Evolutionary conservation across 35 echinoderm and acorn worm genomes (phyloP), one percentile per base, ranked within the genome.

Genomic region (Heliocidaris erythrogramma): DNA sequence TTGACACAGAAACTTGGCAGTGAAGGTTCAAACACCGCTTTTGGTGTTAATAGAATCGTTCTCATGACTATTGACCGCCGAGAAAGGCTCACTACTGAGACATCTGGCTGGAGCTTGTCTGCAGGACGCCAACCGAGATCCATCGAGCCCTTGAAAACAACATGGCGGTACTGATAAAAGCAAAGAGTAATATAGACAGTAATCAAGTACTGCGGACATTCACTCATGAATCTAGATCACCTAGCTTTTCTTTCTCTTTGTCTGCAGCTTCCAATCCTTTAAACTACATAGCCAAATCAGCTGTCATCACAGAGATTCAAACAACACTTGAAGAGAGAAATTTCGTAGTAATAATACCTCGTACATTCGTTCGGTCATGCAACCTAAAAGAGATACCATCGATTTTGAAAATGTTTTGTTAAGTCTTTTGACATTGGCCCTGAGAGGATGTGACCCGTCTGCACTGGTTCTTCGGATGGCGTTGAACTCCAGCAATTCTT

Each of bases 151-250:
- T 78, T 78, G 65, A 78, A 4, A 78, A 24, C 18, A 78, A 78
- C 65, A 78, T 78, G 65, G 27, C 65, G 65, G 65, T 78, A 18
- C 18, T 78, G 65, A 78, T 78, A 78, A 78, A 78, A 78, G 65
- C 65, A 78, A 78, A 78, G 65, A 78, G 21, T 78, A 78, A 78
- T n/a, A 78, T n/a, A 78, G 65, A 78, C 65, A 78, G 65, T 78
- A 78, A 78, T 78, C 65, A 78, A 78, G 18, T 24, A 78, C 65
- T 78, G 65, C 65, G 65, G 65, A 78, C 65, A 78, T 78, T 78
- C 65, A 78, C 65, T 78, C 65, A 27, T 18, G 65, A 78, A 78
- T 78, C 65, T 78, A 78, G 65, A 78, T 27, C 65, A 78, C 17
- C 7, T 78, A 78, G 24, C 27, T n/a, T 78, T 78, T 78, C 18